Base-by-base conservation (phyloP, 1,140 invertebrate species). In the Harlomillsia oculata region DNA sequence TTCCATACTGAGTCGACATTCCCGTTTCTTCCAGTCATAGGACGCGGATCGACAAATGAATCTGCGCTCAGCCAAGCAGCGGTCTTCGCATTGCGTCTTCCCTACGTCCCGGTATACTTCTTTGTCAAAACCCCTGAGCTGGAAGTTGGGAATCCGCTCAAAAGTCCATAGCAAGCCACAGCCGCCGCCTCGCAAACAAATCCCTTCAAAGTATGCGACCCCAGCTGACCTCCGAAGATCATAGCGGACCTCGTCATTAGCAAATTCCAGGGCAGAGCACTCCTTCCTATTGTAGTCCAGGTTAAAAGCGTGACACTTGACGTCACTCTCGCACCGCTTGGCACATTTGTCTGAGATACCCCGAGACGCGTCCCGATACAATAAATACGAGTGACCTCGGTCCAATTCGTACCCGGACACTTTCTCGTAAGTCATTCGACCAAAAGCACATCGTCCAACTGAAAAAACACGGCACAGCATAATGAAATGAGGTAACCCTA, bases 11-110 rank as follows among this genome's bases (percentile, higher is more conserved):
- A 77, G 66, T 13, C 67, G 64, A 63, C 76, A 77, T 53, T 76
- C 72, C 14, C 68, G 64, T 3, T 63, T 66, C 36, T 66, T 66
- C 56, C 68, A 68, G 60, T 76, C 70, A 56, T 76, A 77, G 21
- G 67, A 72, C 5, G 74, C 75, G 2, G 75, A 74, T 46, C 70
- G 67, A 57, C 75, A 77, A 34, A 67, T 55, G 60, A 75, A 76
- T 25, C 67, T 46, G 39, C 69, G 59, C 56, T 76, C 74, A 41
- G 72, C 69, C 36, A 77, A 59, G 64, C 75, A 77, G 14, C 69
- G 45, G 29, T 72, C 68, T 53, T 72, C 69, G 57, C 75, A 77
- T 30, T 75, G 72, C 0, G 66, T 60, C 53, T 72, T 71, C n/a
- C 68, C 68, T 13, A 71, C 63, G 21, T 69, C 69, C 11, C 67